A percentile compares a stretch with the other conserved stretches of the same genome.
Conservation (phyloP, 2,797 vertebrate genomes). For the Tragelaphus oryx region DNA sequence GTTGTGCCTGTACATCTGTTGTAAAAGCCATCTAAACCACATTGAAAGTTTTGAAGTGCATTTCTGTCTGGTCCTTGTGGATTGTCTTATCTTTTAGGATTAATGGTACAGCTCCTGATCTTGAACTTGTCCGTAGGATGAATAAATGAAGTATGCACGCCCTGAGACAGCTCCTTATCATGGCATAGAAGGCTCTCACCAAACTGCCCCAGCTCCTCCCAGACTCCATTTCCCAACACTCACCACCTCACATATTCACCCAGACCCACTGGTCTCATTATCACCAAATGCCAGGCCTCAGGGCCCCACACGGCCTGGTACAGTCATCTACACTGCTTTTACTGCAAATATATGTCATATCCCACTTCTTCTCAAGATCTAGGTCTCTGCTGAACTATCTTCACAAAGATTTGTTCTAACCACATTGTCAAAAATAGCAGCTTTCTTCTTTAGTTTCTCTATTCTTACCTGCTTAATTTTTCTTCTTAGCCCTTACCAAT, state of each 20-base stretch:
- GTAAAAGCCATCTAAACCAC: neutral
- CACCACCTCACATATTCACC: neutral
- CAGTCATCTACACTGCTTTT: neutral
- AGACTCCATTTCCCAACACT: neutral
- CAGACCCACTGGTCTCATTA: neutral
- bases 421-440: neutral
- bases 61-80: neutral
- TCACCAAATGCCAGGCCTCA: neutral
- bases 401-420: neutral
- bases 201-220: neutral
- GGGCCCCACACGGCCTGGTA: neutral
- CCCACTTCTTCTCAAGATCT: neutral
- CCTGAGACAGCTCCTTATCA: neutral
- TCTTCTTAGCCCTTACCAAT: neutral
- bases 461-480: neutral
- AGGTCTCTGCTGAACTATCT: neutral
- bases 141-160: neutral
- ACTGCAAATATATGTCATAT: neutral
- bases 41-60: neutral
- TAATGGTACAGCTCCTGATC: neutral
- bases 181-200: too few species aligned
- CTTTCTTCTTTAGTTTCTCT: neutral
- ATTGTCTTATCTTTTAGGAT: neutral
- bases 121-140: neutral
- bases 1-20: neutral